These are phyloP conservation scores for Pipistrellus kuhlii DNA, from an alignment of 2,797 vertebrate genomes.

Conservation along the genomic window DNA sequence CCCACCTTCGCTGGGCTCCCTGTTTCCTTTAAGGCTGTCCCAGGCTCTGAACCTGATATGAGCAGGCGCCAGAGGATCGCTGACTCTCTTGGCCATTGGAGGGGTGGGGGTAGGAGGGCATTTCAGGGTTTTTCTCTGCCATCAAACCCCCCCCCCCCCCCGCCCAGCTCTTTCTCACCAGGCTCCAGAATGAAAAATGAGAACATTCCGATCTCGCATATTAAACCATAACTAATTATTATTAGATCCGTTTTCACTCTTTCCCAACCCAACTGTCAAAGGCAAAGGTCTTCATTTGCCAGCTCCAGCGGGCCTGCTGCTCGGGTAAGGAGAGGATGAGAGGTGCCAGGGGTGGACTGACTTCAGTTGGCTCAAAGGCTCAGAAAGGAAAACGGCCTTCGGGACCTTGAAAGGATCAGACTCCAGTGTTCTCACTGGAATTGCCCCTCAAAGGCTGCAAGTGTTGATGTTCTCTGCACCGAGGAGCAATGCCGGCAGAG, in stretches of 20 bases:
- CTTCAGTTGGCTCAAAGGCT: neutral
- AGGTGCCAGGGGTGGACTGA: neutral
- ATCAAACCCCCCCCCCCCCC: slow-evolving; percentile 54
- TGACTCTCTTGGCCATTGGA: slow-evolving; percentile 65
- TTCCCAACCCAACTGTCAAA: slow-evolving; percentile 61
- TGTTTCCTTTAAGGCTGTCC: slow-evolving; percentile 41
- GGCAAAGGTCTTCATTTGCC: slow-evolving; percentile 71
- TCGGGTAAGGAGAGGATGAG: neutral
- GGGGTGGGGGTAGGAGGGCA: neutral
- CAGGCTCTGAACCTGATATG: slow-evolving; percentile 37
- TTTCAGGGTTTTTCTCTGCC: neutral
- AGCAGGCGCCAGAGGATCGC: slow-evolving; percentile 32
- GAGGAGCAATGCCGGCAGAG: neutral
- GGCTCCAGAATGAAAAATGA: slow-evolving; percentile 76
- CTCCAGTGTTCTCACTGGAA: neutral
- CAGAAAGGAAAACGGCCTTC: neutral
- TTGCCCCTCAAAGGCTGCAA: too few species aligned
- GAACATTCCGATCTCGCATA: neutral
- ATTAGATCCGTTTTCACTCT: slow-evolving; percentile 72
- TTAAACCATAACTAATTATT: slow-evolving; percentile 78
- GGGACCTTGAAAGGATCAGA: neutral
- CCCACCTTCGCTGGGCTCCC: neutral
- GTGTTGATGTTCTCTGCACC: neutral
- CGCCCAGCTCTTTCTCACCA: slow-evolving; percentile 57
- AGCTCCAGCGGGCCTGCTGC: neutral